Base-by-base conservation (phyloP, 2,797 vertebrate genomes). In the Pogonophryne albipinna region DNA sequence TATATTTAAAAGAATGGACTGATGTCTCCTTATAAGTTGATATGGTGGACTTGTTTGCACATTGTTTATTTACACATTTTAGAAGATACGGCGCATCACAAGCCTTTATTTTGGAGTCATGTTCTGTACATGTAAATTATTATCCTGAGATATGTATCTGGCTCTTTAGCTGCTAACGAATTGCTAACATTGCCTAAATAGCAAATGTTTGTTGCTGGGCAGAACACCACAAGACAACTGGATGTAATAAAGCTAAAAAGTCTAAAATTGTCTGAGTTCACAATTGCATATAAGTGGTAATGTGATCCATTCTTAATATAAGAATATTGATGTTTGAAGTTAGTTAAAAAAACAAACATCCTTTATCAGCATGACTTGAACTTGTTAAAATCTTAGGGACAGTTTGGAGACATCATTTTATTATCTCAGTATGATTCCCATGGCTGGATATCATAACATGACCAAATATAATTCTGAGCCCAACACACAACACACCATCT, bases 401-500 rank as follows among this genome's bases (percentile, higher is more conserved):
- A 17, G 42, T 42, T n/a, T n/a, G 34, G 20, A 56, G 44, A 60
- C 23, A 44, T 3, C 17, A 23, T 2, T 14, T 60, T 46, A 53
- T 44, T 23, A 17, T 46, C 13, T 71, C 50, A 38, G 41, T 1
- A 19, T 16, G 52, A 34, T 66, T 20, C 47, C 31, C 31, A 47
- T 19, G 6, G 13, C 64, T 56, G 10, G 42, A 72, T 52, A 67
- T 58, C 27, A 61, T 34, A 14, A 75, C 46, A 71, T 56, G 66
- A 61, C 62, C 62, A 55, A 44, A 74, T 15, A 41, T 27, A 61
- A 64, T 45, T 34, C 53, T 13, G n/a, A 15, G 13, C 7, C 16
- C 13, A 6, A 58, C 57, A 45, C 10, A 6, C 19, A 31, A 49
- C 9, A 15, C 38, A 27, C 12, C 31, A 15, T 65, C 41, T 60